phyloP scores from a whole-genome alignment of 1,140 invertebrate genomes.

The Drosophila micromelanica region DNA sequence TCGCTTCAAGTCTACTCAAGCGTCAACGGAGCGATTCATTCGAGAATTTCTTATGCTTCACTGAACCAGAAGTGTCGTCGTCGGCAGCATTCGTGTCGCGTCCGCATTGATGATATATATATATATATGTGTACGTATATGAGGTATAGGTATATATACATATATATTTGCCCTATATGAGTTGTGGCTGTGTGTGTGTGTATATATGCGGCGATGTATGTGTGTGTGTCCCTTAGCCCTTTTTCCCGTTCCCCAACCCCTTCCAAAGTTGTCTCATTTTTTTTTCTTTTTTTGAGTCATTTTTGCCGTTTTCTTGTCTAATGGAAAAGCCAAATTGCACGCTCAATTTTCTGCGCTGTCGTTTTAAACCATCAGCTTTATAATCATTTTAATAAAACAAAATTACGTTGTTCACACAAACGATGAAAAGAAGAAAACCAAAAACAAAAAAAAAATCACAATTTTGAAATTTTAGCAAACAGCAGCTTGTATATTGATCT shows the following conservation, averaged over 20 bases:
- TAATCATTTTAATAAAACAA: slow-evolving; percentile 51
- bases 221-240: not conserved
- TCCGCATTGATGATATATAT: slow-evolving; percentile 39
- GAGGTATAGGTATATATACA: slow-evolving; percentile 42
- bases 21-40: slow-evolving; percentile 81
- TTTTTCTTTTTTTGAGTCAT: slow-evolving; percentile 27
- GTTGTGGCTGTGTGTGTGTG: slow-evolving; percentile 10
- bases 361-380: slow-evolving; percentile 51
- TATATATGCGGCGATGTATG: not conserved
- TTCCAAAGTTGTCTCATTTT: slow-evolving; percentile 19
- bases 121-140: slow-evolving; percentile 16
- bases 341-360: slow-evolving; percentile 61
- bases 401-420: slow-evolving; percentile 40
- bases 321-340: slow-evolving; percentile 77
- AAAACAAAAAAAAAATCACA: not conserved
- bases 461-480: not conserved
- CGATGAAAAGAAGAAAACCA: not conserved
- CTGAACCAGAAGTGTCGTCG: slow-evolving; percentile 79
- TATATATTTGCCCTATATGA: slow-evolving; percentile 13
- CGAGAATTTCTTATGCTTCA: slow-evolving; percentile 83
- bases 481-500: not conserved
- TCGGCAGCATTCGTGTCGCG: slow-evolving; percentile 45
- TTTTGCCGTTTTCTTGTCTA: slow-evolving; percentile 58
- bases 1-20: slow-evolving; percentile 82
- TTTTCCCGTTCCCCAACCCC: slow-evolving; percentile 15